A percentile compares a stretch with the other conserved stretches of the same genome.
Conservation (phyloP, 2,113 vertebrate species). For the Chaetops frenatus region DNA sequence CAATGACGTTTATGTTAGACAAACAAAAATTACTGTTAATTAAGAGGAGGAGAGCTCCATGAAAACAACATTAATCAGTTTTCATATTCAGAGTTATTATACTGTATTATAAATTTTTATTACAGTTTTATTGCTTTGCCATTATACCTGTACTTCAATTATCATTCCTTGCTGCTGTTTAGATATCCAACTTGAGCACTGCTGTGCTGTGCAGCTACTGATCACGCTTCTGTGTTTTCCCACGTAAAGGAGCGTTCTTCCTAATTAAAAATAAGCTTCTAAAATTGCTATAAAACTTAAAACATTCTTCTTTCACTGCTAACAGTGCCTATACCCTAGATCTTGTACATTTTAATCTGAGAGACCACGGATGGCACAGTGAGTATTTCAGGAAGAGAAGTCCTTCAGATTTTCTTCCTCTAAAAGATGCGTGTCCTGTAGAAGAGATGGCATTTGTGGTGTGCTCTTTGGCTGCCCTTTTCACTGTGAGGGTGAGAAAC, state of each 20-base stretch:
- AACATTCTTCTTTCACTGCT: background rate
- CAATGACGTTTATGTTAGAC: background rate
- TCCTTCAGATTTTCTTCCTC: background rate
- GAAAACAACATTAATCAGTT: background rate
- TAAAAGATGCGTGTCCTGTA: background rate
- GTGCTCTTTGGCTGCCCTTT: background rate
- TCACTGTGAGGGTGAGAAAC: background rate
- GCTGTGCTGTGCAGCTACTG: background rate
- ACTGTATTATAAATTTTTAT: background rate
- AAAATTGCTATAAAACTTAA: background rate
- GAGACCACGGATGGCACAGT: fast-evolving
- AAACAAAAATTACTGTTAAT: background rate
- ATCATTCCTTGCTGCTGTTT: background rate
- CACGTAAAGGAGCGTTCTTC: background rate
- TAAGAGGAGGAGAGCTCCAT: background rate
- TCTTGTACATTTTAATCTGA: background rate
- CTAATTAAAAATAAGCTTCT: background rate
- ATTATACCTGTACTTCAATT: background rate
- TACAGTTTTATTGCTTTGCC: background rate
- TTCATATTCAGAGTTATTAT: background rate
- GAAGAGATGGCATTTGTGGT: background rate
- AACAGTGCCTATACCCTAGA: background rate
- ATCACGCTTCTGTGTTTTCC: background rate
- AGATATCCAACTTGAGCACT: background rate
- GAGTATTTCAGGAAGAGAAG: background rate